A percentile compares a stretch with the other conserved stretches of the same genome.
Evolutionary conservation across 2,888 invertebrate species (phyloP).

Genomic region (Mayetiola destructor): DNA sequence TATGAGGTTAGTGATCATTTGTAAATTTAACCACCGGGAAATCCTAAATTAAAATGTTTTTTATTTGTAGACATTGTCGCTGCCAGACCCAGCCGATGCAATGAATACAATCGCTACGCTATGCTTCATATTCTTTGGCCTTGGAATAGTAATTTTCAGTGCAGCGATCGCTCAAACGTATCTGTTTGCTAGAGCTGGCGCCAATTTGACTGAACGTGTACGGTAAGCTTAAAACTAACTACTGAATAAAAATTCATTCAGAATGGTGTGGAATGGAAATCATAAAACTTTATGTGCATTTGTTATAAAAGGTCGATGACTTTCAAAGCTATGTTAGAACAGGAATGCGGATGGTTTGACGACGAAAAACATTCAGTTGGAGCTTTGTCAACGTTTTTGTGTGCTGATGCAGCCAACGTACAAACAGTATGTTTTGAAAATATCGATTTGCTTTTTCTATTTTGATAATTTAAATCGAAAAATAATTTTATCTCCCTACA

Average conservation of each 20-base stretch:
- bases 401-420: conserved; percentile 57
- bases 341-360: conserved; percentile 65
- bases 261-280: no score
- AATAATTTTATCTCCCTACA: background rate
- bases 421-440: conserved; percentile 39
- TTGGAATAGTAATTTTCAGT: conserved; percentile 49
- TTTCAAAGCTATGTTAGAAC: conserved; percentile 36
- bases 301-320: background rate
- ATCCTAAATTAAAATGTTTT: conserved; percentile 16
- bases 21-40: background rate
- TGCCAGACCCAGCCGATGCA: conserved; percentile 42
- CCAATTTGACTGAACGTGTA: conserved; percentile 54
- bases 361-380: conserved; percentile 52
- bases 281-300: no score
- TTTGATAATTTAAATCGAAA: background rate
- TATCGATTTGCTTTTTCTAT: background rate
- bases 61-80: conserved; percentile 44
- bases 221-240: no score
- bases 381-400: conserved; percentile 50
- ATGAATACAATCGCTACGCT: conserved; percentile 38
- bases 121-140: conserved; percentile 41
- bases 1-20: conserved; percentile 41
- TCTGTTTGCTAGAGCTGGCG: conserved; percentile 63
- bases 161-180: conserved; percentile 56
- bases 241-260: no score